phyloP scores from a whole-genome alignment of 2,797 vertebrate species.

The Diplodus puntazzo region DNA sequence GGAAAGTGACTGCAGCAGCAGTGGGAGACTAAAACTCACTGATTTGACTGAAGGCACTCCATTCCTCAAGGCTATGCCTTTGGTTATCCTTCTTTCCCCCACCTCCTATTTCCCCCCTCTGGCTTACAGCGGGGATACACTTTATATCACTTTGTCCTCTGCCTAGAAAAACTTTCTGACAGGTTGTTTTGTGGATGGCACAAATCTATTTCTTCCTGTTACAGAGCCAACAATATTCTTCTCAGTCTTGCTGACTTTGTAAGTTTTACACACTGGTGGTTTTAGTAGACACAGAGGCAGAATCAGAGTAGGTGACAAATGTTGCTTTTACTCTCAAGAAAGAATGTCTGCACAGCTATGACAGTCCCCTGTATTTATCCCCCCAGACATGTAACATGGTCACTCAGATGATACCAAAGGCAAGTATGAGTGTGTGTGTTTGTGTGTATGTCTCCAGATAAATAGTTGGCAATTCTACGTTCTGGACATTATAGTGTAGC shows the following conservation, averaged over 20 bases:
- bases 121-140: conserved; percentile 72
- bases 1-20: conserved; percentile 24
- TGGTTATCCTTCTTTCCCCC: conserved; percentile 62
- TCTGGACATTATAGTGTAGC: conserved; percentile 49
- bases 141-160: conserved; percentile 79
- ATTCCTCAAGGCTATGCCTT: conserved; percentile 77
- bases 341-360: conserved; percentile 45
- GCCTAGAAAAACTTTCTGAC: conserved; percentile 72
- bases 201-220: conserved; percentile 62
- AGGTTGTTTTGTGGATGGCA: conserved; percentile 64
- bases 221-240: conserved; percentile 54
- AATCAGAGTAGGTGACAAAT: conserved; percentile 55
- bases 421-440: conserved; percentile 3
- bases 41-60: conserved; percentile 74
- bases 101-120: conserved; percentile 40
- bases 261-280: conserved; percentile 58
- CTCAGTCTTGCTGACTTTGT: conserved; percentile 64
- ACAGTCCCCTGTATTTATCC: conserved; percentile 49
- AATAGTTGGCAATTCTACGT: conserved; percentile 69
- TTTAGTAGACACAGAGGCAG: conserved; percentile 45
- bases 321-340: conserved; percentile 55
- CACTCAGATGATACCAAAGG: conserved; percentile 34
- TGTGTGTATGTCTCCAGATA: conserved; percentile 43
- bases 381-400: conserved; percentile 10
- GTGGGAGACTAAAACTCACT: conserved; percentile 52